These are phyloP conservation scores for Chlorodrepanis virens DNA, from an alignment of 2,113 vertebrate genomes.

Conservation along the genomic window DNA sequence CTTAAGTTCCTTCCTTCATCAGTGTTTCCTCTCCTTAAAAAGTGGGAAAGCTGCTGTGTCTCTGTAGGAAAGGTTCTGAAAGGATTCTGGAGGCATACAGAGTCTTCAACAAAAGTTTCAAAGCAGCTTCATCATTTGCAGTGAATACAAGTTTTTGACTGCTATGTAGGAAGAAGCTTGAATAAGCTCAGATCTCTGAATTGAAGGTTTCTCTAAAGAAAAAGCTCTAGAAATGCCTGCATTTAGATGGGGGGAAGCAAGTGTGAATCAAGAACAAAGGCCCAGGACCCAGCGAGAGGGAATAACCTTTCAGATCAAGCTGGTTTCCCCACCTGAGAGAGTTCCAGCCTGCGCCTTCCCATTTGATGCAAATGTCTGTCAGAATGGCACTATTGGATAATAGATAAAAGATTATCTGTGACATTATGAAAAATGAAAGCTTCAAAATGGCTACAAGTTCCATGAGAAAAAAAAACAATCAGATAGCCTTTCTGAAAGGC, in stretches of 20 bases:
- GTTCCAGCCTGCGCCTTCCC: slow-evolving; percentile 48
- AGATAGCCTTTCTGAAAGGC: slow-evolving; percentile 58
- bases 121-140: slow-evolving; percentile 63
- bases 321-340: slow-evolving; percentile 68
- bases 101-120: slow-evolving; percentile 62
- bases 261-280: slow-evolving; percentile 71
- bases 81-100: slow-evolving; percentile 58
- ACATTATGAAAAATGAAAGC: slow-evolving; percentile 76
- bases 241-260: slow-evolving; percentile 50
- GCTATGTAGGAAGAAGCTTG: slow-evolving; percentile 60
- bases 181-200: slow-evolving; percentile 73
- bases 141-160: slow-evolving; percentile 49
- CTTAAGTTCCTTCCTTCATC: not conserved
- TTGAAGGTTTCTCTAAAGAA: slow-evolving; percentile 67
- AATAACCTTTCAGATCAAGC: slow-evolving; percentile 76
- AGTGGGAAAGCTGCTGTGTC: not conserved
- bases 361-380: slow-evolving; percentile 77
- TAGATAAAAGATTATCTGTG: slow-evolving; percentile 77
- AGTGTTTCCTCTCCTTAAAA: not conserved
- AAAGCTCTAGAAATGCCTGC: slow-evolving; percentile 70
- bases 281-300: slow-evolving; percentile 10
- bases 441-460: slow-evolving; percentile 73
- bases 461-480: not conserved
- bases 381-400: slow-evolving; percentile 69
- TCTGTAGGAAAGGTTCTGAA: slow-evolving; percentile 45